phyloP scores from a whole-genome alignment of 2,113 vertebrate genomes.

The Porphyrio hochstetteri region DNA sequence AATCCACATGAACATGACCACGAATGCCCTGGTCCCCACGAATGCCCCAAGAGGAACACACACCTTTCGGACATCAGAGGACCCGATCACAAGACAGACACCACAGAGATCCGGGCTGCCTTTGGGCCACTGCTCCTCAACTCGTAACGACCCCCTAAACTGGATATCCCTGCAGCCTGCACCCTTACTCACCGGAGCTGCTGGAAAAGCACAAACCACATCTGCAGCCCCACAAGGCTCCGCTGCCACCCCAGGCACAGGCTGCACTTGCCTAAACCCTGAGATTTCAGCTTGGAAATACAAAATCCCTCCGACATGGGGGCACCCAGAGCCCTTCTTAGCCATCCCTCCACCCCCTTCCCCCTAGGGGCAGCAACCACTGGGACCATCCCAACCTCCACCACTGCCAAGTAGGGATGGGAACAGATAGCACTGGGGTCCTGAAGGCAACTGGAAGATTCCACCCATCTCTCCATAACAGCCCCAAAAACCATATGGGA shows the following conservation, averaged over 20 bases:
- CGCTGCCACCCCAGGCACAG: fast-evolving
- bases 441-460: neutral
- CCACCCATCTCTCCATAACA: neutral
- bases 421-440: fast-evolving
- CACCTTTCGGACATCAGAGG: neutral
- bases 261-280: fast-evolving
- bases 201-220: neutral
- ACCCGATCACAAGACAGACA: neutral
- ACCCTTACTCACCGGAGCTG: fast-evolving
- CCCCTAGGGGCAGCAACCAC: fast-evolving
- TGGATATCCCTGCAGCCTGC: neutral
- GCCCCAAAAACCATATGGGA: neutral
- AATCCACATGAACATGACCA: neutral
- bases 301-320: fast-evolving
- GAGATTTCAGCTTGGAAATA: neutral
- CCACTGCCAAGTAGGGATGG: neutral
- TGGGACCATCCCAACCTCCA: neutral
- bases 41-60: neutral
- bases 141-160: too few relatives aligned
- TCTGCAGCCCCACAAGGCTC: fast-evolving
- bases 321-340: neutral
- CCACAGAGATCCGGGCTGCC: neutral
- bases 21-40: fast-evolving
- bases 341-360: neutral
- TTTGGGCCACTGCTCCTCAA: neutral